Evolutionary conservation across 2,797 vertebrate species (phyloP).

Genomic region (Bufotes viridis): DNA sequence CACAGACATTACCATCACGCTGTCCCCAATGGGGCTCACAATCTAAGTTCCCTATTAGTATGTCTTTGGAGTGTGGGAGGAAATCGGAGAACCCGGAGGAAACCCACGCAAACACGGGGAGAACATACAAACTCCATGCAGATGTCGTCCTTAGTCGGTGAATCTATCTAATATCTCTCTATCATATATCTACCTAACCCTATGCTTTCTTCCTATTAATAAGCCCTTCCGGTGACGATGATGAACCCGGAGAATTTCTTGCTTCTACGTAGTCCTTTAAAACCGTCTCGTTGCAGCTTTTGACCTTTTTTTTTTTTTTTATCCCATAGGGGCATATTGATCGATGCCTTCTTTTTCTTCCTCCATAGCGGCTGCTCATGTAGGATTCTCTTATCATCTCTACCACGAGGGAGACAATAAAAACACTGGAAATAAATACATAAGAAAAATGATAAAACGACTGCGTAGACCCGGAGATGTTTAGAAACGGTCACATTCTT

Average conservation of each 20-base stretch:
- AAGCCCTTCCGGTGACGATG: not conserved
- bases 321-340: slow-evolving; percentile 43
- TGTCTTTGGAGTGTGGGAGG: too few species aligned
- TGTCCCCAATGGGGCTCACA: too few species aligned
- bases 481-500: slow-evolving; percentile 59
- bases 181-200: too few species aligned
- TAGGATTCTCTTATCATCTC: not conserved
- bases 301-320: slow-evolving; percentile 45
- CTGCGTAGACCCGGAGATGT: slow-evolving; percentile 55
- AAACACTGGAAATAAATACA: slow-evolving; percentile 18
- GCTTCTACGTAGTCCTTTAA: slow-evolving; percentile 18
- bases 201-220: not conserved
- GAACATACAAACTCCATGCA: too few species aligned
- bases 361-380: not conserved
- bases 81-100: too few species aligned
- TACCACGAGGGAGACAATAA: slow-evolving; percentile 58
- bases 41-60: too few species aligned
- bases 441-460: slow-evolving; percentile 68
- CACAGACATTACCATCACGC: too few species aligned
- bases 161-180: too few species aligned
- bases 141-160: too few species aligned
- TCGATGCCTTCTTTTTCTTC: slow-evolving; percentile 41
- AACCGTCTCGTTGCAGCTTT: slow-evolving; percentile 37
- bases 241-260: not conserved
- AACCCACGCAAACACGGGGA: too few species aligned